phyloP scores from a whole-genome alignment of 2,113 vertebrate genomes.

The Actenoides lindsayi region DNA sequence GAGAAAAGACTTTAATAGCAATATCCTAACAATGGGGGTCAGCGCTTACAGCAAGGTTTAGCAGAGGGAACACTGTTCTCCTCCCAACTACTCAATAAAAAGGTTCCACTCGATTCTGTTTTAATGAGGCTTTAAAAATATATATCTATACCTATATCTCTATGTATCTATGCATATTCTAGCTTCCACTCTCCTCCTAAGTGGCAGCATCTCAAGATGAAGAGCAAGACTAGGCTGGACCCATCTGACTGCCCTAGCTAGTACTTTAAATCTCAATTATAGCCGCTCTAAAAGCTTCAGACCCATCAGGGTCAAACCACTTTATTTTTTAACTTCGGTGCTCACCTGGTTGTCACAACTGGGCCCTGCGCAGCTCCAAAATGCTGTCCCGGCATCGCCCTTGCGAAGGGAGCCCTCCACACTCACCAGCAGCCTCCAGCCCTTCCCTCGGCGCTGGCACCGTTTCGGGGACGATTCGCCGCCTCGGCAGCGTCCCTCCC shows the following conservation, averaged over 20 bases:
- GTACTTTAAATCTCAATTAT: not conserved
- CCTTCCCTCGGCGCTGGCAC: accelerated
- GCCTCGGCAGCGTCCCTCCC: not conserved
- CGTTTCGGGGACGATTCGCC: not conserved
- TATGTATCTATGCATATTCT: accelerated
- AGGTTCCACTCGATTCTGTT: not conserved
- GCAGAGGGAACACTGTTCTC: not conserved
- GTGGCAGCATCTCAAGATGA: not conserved
- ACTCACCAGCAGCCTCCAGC: not conserved
- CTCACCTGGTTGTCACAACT: not conserved
- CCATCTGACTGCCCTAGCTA: accelerated
- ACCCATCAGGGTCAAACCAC: not conserved
- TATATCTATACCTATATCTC: not conserved
- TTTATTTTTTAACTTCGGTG: not conserved
- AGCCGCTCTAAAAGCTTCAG: not conserved
- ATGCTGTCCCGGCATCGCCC: not conserved
- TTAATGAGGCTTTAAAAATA: not conserved
- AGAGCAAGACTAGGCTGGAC: not conserved
- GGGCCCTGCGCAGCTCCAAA: not conserved
- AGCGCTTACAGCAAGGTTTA: not conserved
- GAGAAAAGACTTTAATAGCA: not conserved
- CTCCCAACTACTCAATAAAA: not conserved
- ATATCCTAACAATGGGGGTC: not conserved
- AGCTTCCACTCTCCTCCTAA: not conserved
- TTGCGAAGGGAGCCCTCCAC: not conserved